Percentiles rank a stretch among this genome's conserved stretches.
phyloP scores from a whole-genome alignment of 2,113 vertebrate species.

The Puntigrus tetrazona region DNA sequence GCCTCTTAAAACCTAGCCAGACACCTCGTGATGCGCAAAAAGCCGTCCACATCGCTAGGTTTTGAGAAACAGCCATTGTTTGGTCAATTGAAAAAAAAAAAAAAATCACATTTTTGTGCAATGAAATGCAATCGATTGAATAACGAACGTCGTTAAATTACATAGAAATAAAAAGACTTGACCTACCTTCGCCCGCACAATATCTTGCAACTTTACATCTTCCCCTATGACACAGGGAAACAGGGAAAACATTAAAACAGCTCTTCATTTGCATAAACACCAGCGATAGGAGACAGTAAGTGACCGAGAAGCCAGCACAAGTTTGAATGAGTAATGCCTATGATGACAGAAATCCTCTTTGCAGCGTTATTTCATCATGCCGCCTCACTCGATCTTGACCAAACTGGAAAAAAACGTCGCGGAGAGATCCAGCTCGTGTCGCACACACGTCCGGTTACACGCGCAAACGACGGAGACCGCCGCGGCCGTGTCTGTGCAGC shows the following conservation, averaged over 20 bases:
- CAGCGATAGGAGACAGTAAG: background rate
- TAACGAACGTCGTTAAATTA: background rate
- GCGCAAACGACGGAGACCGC: background rate
- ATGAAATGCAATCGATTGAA: rapidly evolving
- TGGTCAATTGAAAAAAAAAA: too few species aligned
- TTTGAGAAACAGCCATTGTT: background rate
- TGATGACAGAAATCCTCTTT: background rate
- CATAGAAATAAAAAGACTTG: background rate
- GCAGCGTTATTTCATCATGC: background rate
- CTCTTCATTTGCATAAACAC: background rate
- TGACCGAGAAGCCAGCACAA: background rate
- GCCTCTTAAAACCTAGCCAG: background rate
- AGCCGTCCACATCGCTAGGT: background rate
- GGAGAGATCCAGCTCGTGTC: background rate
- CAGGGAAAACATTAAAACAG: background rate
- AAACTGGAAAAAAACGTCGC: background rate
- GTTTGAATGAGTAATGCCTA: background rate
- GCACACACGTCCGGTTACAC: background rate
- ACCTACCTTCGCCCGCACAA: conserved; percentile 67
- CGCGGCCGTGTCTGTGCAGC: rapidly evolving
- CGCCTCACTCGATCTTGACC: background rate
- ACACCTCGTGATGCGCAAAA: background rate
- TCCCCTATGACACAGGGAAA: conserved; percentile 61
- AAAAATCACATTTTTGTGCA: background rate
- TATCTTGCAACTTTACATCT: conserved; percentile 26